Conservation (phyloP, 1,140 invertebrate species). For the Trichonephila clavipes region DNA sequence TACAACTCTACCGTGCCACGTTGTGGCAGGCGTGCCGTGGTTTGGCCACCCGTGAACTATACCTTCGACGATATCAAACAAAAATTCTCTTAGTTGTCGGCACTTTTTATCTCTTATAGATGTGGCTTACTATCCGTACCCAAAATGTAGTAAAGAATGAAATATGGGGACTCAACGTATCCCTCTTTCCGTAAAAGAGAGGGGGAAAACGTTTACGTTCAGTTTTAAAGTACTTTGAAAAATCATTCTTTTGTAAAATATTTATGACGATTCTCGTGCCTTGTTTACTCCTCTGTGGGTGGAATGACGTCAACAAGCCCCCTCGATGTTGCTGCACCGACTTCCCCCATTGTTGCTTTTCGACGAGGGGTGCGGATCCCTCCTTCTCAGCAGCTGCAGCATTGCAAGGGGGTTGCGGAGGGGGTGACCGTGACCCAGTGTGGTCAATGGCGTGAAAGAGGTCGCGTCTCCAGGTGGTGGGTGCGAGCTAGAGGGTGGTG, state of each 20-base stretch:
- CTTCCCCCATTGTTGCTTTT: slow-evolving; percentile 26
- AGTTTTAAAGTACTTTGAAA: slow-evolving; percentile 56
- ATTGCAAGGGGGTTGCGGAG: background rate
- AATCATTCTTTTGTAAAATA: slow-evolving; percentile 60
- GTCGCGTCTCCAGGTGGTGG: slow-evolving; percentile 50
- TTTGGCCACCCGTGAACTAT: no score
- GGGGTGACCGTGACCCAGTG: slow-evolving; percentile 69
- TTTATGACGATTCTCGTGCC: slow-evolving; percentile 30
- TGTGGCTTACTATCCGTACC: background rate
- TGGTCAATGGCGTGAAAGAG: slow-evolving; percentile 63
- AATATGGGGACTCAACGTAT: background rate
- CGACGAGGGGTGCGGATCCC: background rate
- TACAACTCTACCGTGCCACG: no score
- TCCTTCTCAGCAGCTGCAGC: slow-evolving; percentile 30
- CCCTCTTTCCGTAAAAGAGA: background rate
- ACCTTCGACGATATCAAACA: background rate
- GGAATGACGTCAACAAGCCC: slow-evolving; percentile 55
- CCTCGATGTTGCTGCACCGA: slow-evolving; percentile 28
- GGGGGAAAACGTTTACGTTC: slow-evolving; percentile 13
- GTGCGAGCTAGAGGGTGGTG: background rate
- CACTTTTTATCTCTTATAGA: background rate
- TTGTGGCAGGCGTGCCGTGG: no score
- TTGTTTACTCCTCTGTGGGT: slow-evolving; percentile 14
- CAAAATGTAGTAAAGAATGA: background rate
- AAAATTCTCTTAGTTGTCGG: background rate